Base-by-base conservation (phyloP, 1,140 invertebrate species). In the Plectus sambesii region DNA sequence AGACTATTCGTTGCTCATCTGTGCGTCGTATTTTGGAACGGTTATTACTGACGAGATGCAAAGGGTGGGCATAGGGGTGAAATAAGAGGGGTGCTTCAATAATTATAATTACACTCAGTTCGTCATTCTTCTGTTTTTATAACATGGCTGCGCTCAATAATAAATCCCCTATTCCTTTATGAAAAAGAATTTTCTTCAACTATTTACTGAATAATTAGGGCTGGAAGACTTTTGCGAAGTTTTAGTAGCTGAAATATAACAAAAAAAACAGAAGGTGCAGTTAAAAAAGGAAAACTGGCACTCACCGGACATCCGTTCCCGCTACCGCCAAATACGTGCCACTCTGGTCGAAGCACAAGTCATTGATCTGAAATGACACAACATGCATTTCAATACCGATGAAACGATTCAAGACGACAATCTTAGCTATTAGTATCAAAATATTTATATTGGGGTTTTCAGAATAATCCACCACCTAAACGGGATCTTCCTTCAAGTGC, bases 311-410 rank as follows among this genome's bases (percentile, higher is more conserved):
- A 74, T 97, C 92, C 26, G 83, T 83, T 33, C 92, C 92, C 27
- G 87, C 89, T 17, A 97, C 82, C 29, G 87, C 92, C 42, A 99
- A 72, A 73, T 97, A 99, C 3, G 86, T 92, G 56, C 93, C 94
- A 72, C 87, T 96, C 70, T 94, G 86, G 75, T 99, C 94, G 72
- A 99, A 99, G 67, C 83, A 84, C 50, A 98, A 74, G 71, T 92
- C 86, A 67, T 84, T 88, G 37, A 79, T 72, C 73, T 77, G 56
- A 42, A 72, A 58, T 27, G 30, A 17, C 4, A 3, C 9, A 15
- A 49, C 84, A 12, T 33, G 17, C 30, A 33, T 33, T 33, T 33
- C 17, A 12, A 12, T 12, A 33, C 17, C 30, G 17, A 17, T 12
- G 12, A 33, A 12, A 33, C 17, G 30, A 33, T 12, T 12, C 30